These are phyloP conservation scores for Drosophila repleta DNA, from an alignment of 1,140 invertebrate species.

Conservation along the genomic window DNA sequence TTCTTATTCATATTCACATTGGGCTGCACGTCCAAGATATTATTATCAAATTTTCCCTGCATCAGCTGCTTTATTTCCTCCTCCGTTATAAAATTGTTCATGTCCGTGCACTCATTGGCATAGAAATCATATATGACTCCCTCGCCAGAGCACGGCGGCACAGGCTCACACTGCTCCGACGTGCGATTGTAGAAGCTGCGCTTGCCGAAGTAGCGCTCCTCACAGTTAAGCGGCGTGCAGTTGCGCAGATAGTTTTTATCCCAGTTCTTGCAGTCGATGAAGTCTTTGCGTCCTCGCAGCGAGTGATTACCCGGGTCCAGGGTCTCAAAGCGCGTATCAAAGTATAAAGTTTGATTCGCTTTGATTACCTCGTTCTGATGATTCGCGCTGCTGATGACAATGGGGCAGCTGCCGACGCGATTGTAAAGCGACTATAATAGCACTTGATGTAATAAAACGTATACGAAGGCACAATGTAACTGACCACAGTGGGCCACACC, in stretches of 20 bases:
- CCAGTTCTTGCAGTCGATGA: slow-evolving; percentile 67
- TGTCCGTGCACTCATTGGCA: slow-evolving; percentile 62
- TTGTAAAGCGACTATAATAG: slow-evolving; percentile 66
- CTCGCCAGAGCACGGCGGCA: slow-evolving; percentile 13
- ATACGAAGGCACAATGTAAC: background rate
- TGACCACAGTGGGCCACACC: slow-evolving; percentile 75
- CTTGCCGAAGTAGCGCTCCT: slow-evolving; percentile 75
- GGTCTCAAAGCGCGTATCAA: slow-evolving; percentile 71
- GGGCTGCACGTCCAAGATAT: slow-evolving; percentile 45
- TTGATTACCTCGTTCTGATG: slow-evolving; percentile 28
- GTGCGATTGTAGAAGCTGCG: slow-evolving; percentile 66
- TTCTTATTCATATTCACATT: too few relatives aligned
- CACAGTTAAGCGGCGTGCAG: slow-evolving; percentile 71
- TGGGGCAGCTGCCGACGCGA: slow-evolving; percentile 73
- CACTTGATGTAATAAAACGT: background rate
- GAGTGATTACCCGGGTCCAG: slow-evolving; percentile 57
- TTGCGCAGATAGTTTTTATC: slow-evolving; percentile 71
- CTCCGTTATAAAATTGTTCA: slow-evolving; percentile 47
- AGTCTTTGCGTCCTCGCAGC: slow-evolving; percentile 49
- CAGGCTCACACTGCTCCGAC: slow-evolving; percentile 56
- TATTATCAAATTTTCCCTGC: slow-evolving; percentile 51
- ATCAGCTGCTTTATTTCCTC: slow-evolving; percentile 55
- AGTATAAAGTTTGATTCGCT: slow-evolving; percentile 50
- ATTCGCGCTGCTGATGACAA: slow-evolving; percentile 50
- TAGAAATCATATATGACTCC: slow-evolving; percentile 58